These are phyloP conservation scores for Monochamus saltuarius DNA, from an alignment of 1,140 invertebrate species.

Conservation along the genomic window DNA sequence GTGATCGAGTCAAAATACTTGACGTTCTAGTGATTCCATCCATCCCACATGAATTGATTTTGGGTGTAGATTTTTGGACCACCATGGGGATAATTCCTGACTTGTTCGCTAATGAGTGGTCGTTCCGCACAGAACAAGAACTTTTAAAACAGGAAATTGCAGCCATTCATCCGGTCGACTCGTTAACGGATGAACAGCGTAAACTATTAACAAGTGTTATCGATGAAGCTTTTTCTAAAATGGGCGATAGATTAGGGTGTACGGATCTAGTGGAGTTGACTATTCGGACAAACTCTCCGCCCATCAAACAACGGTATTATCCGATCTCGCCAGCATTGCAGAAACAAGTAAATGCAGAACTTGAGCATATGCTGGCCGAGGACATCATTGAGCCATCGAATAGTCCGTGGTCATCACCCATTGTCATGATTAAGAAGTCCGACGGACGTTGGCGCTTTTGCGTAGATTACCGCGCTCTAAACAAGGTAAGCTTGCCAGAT, in stretches of 20 bases:
- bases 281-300: background rate
- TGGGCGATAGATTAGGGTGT: constrained; percentile 1
- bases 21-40: background rate
- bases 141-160: no score
- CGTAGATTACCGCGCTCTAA: constrained; percentile 16
- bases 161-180: background rate
- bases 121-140: background rate
- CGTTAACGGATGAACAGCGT: background rate
- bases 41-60: background rate
- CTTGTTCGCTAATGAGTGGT: background rate
- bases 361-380: no score
- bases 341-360: no score
- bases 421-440: constrained; percentile 49
- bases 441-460: constrained; percentile 48
- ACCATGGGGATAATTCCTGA: background rate
- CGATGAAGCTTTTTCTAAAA: background rate
- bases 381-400: constrained; percentile 7
- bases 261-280: constrained; percentile 2
- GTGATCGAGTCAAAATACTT: background rate
- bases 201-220: background rate
- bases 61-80: constrained; percentile 10
- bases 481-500: constrained; percentile 11
- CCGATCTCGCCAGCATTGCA: no score
- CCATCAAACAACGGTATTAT: no score
- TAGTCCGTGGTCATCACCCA: constrained; percentile 49